Evolutionary conservation across 2,113 vertebrate species (phyloP).

Genomic region (Rattus rattus): DNA sequence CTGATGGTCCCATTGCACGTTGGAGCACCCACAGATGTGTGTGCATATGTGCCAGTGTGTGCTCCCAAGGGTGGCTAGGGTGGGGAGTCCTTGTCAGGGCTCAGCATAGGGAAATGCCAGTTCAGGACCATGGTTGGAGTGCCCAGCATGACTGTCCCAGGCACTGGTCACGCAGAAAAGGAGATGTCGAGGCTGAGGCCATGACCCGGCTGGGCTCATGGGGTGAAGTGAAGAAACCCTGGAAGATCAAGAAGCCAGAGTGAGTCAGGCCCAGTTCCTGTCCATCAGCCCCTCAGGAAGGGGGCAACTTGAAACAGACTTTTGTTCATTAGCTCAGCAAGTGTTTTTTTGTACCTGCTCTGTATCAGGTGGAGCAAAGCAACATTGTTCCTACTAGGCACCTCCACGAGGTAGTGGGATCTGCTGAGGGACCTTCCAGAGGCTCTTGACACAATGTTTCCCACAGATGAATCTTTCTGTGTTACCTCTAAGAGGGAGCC

Average conservation of each 20-base stretch:
- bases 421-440: background rate
- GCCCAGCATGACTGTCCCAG: background rate
- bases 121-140: too few relatives aligned
- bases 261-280: background rate
- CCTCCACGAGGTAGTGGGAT: background rate
- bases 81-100: background rate
- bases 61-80: background rate
- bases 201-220: fast-evolving
- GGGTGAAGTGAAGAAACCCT: background rate
- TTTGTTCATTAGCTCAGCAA: background rate
- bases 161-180: background rate
- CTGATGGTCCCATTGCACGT: too few relatives aligned
- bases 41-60: fast-evolving
- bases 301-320: background rate
- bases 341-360: background rate
- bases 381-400: fast-evolving
- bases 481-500: background rate
- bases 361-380: background rate
- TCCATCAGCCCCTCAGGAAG: background rate
- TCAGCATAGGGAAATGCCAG: background rate
- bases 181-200: background rate
- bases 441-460: background rate
- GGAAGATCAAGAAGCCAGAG: fast-evolving
- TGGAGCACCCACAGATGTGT: fast-evolving
- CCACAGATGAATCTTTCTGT: too few relatives aligned